Conservation (phyloP, 2,113 vertebrate species). For the Gymnorhina tibicen region DNA sequence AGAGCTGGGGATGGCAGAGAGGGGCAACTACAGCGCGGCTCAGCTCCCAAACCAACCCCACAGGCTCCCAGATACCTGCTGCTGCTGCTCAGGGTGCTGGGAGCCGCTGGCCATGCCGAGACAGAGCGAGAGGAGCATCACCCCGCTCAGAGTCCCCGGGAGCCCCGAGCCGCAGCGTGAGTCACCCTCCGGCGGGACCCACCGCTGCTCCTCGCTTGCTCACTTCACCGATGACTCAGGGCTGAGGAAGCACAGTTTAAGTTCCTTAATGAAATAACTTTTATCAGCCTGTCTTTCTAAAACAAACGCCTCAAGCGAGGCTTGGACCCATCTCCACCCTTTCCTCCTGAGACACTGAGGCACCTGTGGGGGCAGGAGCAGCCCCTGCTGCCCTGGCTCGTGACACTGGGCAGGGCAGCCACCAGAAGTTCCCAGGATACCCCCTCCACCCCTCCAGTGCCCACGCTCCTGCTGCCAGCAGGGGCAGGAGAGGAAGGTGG, state of each 20-base stretch:
- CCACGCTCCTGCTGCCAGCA: neutral
- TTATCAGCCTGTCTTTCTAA: neutral
- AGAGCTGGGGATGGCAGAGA: neutral
- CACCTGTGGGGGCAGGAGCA: neutral
- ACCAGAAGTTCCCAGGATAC: neutral
- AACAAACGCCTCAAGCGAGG: neutral
- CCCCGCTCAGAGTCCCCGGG: neutral
- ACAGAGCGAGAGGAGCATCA: neutral
- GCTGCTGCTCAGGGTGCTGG: neutral
- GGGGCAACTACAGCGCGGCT: neutral
- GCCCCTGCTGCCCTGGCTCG: accelerated
- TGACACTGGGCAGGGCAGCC: neutral
- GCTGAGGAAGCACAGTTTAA: conserved; percentile 26
- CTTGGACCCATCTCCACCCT: neutral
- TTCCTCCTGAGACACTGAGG: neutral
- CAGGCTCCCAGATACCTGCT: neutral
- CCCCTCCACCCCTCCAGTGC: neutral
- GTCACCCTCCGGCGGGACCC: neutral
- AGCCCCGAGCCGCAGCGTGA: neutral
- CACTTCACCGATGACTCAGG: conserved; percentile 58
- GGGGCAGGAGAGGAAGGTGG: neutral
- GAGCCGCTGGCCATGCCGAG: neutral
- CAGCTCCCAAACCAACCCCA: neutral
- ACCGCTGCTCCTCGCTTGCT: conserved; percentile 9
- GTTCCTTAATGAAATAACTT: conserved; percentile 59